Evolutionary conservation across 2,888 invertebrate species (phyloP), one percentile per base, ranked within the genome.

Genomic region (Apamea monoglypha): DNA sequence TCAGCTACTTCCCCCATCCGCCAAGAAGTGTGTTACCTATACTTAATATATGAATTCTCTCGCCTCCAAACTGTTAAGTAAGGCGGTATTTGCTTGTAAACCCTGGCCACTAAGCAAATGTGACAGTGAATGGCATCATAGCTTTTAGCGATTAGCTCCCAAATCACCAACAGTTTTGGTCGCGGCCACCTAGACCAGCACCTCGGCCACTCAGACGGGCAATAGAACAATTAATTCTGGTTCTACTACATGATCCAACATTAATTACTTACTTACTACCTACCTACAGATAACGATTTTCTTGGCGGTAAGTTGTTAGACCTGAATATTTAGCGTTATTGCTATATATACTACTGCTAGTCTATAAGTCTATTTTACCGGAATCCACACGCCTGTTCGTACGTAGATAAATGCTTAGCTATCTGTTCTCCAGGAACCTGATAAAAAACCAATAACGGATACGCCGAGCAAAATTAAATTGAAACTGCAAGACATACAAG

Each of bases 401-500:
- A 53, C 53, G 2, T 8, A 53, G 21, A 25, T 53, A 53, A 2
- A 25, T 53, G 18, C 50, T 18, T 50, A 50, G 50, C 18, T 53
- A 7, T 50, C 18, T 69, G 12, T 6, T 73, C 29, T 63, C 1
- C 81, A 85, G 80, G 78, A 74, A 66, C 1, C 32, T 36, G 69
- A 72, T 72, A 80, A 74, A n/a, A 78, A 74, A 59, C 44, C 63
- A 16, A 80, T 86, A 70, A n/a, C 76, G 32, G 90, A 90, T 50
- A 87, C 81, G 14, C 72, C 89, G 36, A 93, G 90, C 78, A 93
- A 93, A 87, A 93, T 93, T 69, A 92, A 90, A 80, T 80, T 94
- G 63, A 94, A 93, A 88, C 82, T 94, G 18, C 91, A 94, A 88
- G 94, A 94, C 69, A 91, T 94, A 76, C 93, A 94, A 90, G 92